phyloP scores from a whole-genome alignment of 2,113 vertebrate species.

The Bambusicola thoracicus region DNA sequence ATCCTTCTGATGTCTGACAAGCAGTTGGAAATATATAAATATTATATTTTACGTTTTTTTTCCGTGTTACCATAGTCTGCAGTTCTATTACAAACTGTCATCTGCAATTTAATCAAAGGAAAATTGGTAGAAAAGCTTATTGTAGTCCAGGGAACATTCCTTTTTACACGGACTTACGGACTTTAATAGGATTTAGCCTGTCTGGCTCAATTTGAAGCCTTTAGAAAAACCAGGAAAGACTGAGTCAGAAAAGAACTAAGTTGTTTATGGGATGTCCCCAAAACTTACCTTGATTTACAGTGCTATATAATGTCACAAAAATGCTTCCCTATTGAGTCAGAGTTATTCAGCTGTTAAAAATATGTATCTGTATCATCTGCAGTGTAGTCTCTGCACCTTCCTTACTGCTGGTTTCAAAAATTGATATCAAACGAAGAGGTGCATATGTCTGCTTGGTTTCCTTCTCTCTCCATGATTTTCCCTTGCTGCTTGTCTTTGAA shows the following conservation, averaged over 20 bases:
- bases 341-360: neutral
- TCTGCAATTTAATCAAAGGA: conserved; percentile 74
- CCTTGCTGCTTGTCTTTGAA: neutral
- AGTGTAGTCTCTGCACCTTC: neutral
- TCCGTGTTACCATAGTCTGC: conserved; percentile 58
- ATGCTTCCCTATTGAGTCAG: neutral
- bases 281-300: neutral
- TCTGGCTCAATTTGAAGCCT: conserved; percentile 25
- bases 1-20: conserved; percentile 75
- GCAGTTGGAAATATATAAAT: conserved; percentile 75
- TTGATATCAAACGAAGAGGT: neutral
- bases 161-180: conserved; percentile 59
- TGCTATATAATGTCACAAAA: neutral
- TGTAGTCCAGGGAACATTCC: conserved; percentile 68
- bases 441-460: neutral
- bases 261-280: neutral
- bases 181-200: conserved; percentile 57
- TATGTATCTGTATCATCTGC: neutral
- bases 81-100: conserved; percentile 75
- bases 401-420: neutral
- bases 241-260: neutral
- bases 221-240: conserved; percentile 14
- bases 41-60: conserved; percentile 73
- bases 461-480: neutral
- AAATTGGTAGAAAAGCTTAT: conserved; percentile 70